Percentiles rank a stretch among this genome's conserved stretches.
phyloP scores from a whole-genome alignment of 1,140 invertebrate genomes.

The Ceratina australensis region DNA sequence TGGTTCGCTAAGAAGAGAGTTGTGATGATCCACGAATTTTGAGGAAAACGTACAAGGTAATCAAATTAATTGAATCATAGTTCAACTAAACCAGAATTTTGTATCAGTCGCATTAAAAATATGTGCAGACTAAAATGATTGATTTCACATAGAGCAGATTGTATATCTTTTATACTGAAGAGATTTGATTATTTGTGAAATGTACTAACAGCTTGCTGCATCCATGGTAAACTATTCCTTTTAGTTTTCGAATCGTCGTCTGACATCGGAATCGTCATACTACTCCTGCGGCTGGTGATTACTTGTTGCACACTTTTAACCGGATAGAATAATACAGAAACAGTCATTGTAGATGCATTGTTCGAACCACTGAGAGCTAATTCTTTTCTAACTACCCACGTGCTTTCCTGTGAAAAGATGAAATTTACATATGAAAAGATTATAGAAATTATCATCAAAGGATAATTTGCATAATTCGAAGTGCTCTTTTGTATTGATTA shows the following conservation, averaged over 20 bases:
- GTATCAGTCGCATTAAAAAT: no score
- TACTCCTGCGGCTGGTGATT: constrained; percentile 63
- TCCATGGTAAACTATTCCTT: constrained; percentile 75
- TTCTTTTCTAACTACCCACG: constrained; percentile 70
- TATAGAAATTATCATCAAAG: background rate
- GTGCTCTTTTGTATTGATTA: background rate
- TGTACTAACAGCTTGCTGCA: constrained; percentile 75
- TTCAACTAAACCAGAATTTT: no score
- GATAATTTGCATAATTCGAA: background rate
- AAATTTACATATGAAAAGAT: no score
- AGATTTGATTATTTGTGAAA: no score
- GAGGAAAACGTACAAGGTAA: no score
- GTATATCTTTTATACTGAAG: no score
- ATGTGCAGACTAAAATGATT: no score
- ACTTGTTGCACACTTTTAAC: constrained; percentile 72
- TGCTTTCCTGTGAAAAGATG: constrained; percentile 56
- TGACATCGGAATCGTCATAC: constrained; percentile 48
- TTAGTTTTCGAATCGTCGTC: constrained; percentile 70
- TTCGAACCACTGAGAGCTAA: constrained; percentile 69
- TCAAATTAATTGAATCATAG: no score
- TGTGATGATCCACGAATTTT: no score
- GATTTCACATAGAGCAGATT: no score
- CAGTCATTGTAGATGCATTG: constrained; percentile 76
- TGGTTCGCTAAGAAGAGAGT: no score
- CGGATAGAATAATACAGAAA: constrained; percentile 80